These are phyloP conservation scores for Micropoecilia bifurca DNA, from an alignment of 2,797 vertebrate genomes.

Conservation along the genomic window DNA sequence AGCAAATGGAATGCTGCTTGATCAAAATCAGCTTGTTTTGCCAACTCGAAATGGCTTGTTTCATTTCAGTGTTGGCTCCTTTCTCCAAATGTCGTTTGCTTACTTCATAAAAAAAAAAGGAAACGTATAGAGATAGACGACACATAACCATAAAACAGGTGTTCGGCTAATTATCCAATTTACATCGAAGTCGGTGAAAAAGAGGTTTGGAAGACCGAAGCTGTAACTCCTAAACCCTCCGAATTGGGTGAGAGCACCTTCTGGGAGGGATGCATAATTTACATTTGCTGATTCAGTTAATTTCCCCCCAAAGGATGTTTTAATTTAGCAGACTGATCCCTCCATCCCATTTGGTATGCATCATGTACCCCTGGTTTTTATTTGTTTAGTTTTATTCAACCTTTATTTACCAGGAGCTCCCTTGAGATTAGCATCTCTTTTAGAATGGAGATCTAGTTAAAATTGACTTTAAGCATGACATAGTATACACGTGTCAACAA, in stretches of 20 bases:
- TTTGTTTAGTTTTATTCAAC: not conserved
- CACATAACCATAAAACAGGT: not conserved
- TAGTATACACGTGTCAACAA: not conserved
- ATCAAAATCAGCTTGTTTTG: not conserved
- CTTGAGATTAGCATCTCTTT: not conserved
- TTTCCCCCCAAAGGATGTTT: not conserved
- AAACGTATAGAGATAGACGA: not conserved
- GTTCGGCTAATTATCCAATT: slow-evolving; percentile 3
- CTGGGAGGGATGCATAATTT: slow-evolving; percentile 2
- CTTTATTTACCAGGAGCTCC: not conserved
- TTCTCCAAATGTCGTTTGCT: not conserved
- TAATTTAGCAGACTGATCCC: not conserved
- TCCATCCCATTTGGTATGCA: not conserved
- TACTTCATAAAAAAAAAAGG: not conserved
- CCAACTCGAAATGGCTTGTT: not conserved
- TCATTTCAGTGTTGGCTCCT: not conserved
- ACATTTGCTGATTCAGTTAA: not conserved
- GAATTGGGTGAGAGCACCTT: not conserved
- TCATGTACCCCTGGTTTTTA: not conserved
- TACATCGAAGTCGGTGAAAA: not conserved
- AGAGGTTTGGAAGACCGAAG: not conserved
- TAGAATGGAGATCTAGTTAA: not conserved
- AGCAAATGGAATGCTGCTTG: not conserved
- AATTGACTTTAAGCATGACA: not conserved
- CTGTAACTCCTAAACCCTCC: not conserved